Conservation (phyloP, 1,140 invertebrate species). For the Tenebrio molitor region DNA sequence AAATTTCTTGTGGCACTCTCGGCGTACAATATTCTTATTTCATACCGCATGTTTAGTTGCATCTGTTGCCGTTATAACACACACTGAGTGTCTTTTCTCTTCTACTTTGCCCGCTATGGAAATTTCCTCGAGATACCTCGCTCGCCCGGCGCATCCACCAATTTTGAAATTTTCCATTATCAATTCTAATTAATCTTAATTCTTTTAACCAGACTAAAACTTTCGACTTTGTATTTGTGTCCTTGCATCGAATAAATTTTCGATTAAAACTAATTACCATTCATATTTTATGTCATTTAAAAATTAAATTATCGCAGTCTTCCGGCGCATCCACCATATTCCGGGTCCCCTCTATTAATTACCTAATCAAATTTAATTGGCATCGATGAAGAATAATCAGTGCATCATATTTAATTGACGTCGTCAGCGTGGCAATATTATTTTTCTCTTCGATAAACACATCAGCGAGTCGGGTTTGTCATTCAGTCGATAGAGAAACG, state of each 20-base stretch:
- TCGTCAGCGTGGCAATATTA: too few relatives aligned
- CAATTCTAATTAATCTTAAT: neutral
- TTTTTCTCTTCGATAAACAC: neutral
- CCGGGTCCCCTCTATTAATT: neutral
- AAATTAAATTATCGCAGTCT: neutral
- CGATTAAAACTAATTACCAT: too few relatives aligned
- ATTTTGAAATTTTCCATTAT: neutral
- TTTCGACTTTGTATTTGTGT: too few relatives aligned
- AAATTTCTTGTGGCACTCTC: neutral
- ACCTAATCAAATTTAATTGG: neutral
- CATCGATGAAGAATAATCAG: too few relatives aligned
- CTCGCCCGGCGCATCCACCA: neutral
- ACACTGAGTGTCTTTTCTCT: neutral
- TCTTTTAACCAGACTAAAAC: too few relatives aligned
- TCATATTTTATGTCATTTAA: too few relatives aligned
- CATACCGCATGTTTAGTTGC: conserved; percentile 5
- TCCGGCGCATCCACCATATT: conserved; percentile 17
- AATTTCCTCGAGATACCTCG: neutral
- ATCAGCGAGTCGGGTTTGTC: neutral
- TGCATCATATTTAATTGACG: too few relatives aligned
- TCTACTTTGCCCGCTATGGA: neutral
- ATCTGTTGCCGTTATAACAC: conserved; percentile 21
- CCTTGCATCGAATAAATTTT: too few relatives aligned
- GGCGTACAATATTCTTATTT: neutral
- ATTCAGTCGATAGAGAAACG: neutral